Conservation (phyloP, 2,113 vertebrate species). For the Piaya cayana region DNA sequence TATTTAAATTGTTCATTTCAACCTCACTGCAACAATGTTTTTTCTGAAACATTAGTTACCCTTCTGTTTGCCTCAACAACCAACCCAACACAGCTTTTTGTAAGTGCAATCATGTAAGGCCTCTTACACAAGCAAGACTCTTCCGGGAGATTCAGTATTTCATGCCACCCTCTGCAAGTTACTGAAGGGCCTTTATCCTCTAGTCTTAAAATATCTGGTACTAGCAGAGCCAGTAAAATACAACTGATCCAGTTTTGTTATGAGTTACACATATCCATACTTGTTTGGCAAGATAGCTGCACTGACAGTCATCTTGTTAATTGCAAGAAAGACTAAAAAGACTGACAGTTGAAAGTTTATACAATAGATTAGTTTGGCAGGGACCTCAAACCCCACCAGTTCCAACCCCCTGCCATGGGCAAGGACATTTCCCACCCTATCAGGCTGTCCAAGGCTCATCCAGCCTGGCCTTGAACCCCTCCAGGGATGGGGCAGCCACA, state of each 20-base stretch:
- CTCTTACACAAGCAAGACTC: background rate
- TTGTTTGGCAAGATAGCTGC: rapidly evolving
- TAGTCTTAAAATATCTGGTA: background rate
- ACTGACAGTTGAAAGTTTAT: background rate
- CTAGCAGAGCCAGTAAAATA: background rate
- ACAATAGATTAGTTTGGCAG: too few relatives aligned
- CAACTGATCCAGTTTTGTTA: background rate
- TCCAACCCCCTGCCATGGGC: too few relatives aligned
- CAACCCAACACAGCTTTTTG: background rate
- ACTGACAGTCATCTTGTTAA: rapidly evolving
- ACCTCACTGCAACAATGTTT: background rate
- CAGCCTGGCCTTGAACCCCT: too few relatives aligned
- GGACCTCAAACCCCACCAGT: too few relatives aligned
- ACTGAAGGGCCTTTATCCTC: background rate
- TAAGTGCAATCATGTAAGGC: rapidly evolving
- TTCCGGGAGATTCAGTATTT: background rate
- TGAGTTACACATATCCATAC: rapidly evolving
- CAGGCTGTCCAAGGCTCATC: too few relatives aligned
- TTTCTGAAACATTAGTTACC: background rate
- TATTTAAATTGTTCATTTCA: background rate
- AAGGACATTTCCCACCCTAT: too few relatives aligned
- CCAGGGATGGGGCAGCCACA: too few relatives aligned
- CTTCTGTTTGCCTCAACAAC: background rate
- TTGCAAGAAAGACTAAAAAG: background rate
- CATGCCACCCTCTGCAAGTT: background rate